Evolutionary conservation across 1,140 invertebrate species (phyloP), one percentile per base, ranked within the genome.

Genomic region (Drosophila kanapiae): DNA sequence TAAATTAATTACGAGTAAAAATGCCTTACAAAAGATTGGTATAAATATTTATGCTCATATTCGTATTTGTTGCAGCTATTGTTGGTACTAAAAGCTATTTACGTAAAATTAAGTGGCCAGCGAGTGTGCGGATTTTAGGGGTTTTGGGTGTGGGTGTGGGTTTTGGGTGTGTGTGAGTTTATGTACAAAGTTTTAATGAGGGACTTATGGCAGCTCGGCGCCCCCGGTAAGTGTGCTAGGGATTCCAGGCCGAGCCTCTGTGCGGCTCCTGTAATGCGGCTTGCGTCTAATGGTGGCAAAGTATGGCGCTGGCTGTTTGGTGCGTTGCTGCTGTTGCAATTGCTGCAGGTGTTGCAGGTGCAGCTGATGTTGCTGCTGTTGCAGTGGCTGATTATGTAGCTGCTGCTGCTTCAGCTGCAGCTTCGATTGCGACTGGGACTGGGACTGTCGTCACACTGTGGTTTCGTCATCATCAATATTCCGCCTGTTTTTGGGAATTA

Each of bases 401-500:
- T 23, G 1, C 59, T 67, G 62, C 38, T 23, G 1, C 59, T 67
- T 58, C 38, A 40, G 45, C 43, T 67, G 37, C 47, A 33, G 59
- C 51, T 68, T 33, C 43, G 40, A 42, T 40, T 60, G 64, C 18
- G 69, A 43, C 11, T 53, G 58, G 27, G 54, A 48, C 54, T 74
- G 49, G 60, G 78, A 29, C 71, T 78, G 68, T 85, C 78, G 82
- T 92, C 91, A 92, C 69, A 93, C 92, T 43, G 92, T 93, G 70
- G 91, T 93, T 64, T 93, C 91, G 79, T 92, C 92, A 75, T 93
- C 92, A 91, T 93, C 92, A 92, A 93, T 93, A 92, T 93, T 91
- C 85, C 90, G 91, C 91, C 91, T 92, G 81, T 80, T 79, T 79
- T 23, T 47, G 11, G 16, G 42, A 31, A 43, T 38, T 33, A 29